Evolutionary conservation across 2,797 vertebrate species (phyloP), one percentile per base, ranked within the genome.

Genomic region (Hipposideros larvatus): DNA sequence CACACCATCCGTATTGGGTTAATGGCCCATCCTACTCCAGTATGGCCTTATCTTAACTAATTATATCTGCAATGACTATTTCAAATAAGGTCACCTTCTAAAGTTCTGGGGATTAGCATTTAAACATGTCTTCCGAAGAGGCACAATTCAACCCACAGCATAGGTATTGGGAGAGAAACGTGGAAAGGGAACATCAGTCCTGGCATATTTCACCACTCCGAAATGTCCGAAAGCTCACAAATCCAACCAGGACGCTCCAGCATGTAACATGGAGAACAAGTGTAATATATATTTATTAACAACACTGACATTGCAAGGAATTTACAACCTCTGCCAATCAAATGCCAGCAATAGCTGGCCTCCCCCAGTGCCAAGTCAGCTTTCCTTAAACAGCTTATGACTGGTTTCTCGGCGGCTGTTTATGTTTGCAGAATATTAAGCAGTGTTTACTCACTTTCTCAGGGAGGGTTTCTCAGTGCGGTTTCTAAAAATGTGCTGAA

Each of bases 401-500:
- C 75, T 46, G 87, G 75, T 82, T 97, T 96, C 89, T 92, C 53
- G 51, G 73, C 3, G 74, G 87, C 91, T 98, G 97, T 98, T 98
- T 98, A 95, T 97, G 97, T 98, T 98, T 98, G 97, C 96, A 84
- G 97, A 98, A 98, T 98, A 98, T 98, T 98, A 98, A 97, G 88
- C 92, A 96, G 95, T 93, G 93, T 98, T 97, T 97, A 97, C 97
- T 92, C 97, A 96, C 96, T 97, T 97, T 98, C 97, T 97, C 97
- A 96, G 97, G 78, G 75, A 88, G 97, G 90, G 87, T 85, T 98
- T 97, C 68, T 97, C 95, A 86, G 93, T 98, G 98, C 3, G 96
- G 98, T 98, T 98, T 98, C 98, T 96, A 98, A 98, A 98, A 97
- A 98, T 98, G 98, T 98, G 98, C 98, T 98, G 98, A 98, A 98